Evolutionary conservation across 2,113 vertebrate species (phyloP).

Genomic region (Lota lota): DNA sequence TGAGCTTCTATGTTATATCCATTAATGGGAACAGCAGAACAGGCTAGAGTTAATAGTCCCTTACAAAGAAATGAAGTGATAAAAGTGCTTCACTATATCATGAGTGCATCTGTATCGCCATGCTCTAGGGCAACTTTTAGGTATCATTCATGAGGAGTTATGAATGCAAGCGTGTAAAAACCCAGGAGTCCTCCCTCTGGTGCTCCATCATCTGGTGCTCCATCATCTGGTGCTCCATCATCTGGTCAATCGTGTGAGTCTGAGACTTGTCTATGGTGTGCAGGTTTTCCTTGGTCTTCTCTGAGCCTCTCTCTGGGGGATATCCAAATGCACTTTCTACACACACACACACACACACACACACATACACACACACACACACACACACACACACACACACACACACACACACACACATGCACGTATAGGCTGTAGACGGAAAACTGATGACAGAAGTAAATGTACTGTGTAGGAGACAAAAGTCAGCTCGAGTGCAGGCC

Average conservation of each 20-base stretch:
- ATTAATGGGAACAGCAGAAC: constrained; percentile 59
- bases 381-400: neutral
- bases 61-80: too few relatives aligned
- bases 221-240: constrained; percentile 76
- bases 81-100: too few relatives aligned
- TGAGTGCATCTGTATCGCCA: too few relatives aligned
- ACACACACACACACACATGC: neutral
- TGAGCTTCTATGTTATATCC: constrained; percentile 88
- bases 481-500: too few relatives aligned
- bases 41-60: neutral
- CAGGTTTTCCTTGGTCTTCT: constrained; percentile 82
- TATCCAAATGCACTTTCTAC: constrained; percentile 85
- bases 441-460: too few relatives aligned
- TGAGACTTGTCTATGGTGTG: constrained; percentile 74
- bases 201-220: too few relatives aligned
- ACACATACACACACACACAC: constrained; percentile 5
- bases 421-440: too few relatives aligned
- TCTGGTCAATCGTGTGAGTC: constrained; percentile 79
- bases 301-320: constrained; percentile 61
- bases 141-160: neutral
- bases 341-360: neutral
- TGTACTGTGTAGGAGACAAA: too few relatives aligned
- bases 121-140: neutral
- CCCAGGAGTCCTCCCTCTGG: constrained; percentile 75
- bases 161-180: neutral